Percentiles rank a stretch among this genome's conserved stretches.
These are phyloP conservation scores for Radopholus similis DNA, from an alignment of 1,140 invertebrate species.

Conservation along the genomic window DNA sequence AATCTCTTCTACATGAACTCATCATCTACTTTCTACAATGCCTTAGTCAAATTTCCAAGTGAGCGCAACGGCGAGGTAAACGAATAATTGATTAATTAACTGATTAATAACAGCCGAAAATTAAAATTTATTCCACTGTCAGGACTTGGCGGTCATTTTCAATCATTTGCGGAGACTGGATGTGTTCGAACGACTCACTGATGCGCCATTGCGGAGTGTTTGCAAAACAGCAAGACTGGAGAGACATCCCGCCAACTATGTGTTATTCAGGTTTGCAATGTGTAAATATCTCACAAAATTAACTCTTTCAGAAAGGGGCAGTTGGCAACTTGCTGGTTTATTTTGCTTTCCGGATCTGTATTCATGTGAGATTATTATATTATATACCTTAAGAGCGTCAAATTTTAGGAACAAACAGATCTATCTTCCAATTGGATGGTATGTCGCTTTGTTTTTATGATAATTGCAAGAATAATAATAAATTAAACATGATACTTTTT, in stretches of 20 bases:
- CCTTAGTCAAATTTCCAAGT: constrained; percentile 22
- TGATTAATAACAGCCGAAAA: not conserved
- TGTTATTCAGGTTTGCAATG: constrained; percentile 40
- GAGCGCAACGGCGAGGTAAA: constrained; percentile 25
- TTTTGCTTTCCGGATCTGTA: constrained; percentile 43
- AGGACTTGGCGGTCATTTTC: constrained; percentile 42
- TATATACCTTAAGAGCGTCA: not conserved
- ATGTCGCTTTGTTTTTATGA: constrained; percentile 23
- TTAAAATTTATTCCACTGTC: not conserved
- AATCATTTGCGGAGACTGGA: constrained; percentile 39
- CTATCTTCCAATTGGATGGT: constrained; percentile 47
- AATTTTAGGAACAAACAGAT: constrained; percentile 42
- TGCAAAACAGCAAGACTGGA: constrained; percentile 42
- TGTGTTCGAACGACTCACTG: constrained; percentile 36
- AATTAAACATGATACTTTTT: not conserved
- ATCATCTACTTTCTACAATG: constrained; percentile 16
- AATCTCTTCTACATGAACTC: too few species aligned
- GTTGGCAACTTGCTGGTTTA: constrained; percentile 50
- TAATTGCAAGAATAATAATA: too few species aligned
- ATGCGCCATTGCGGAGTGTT: constrained; percentile 32
- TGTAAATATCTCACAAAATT: not conserved
- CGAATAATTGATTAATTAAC: constrained; percentile 4
- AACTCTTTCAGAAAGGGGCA: constrained; percentile 44
- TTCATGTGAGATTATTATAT: constrained; percentile 23
- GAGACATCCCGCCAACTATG: constrained; percentile 43